phyloP scores from a whole-genome alignment of 2,888 invertebrate species.

The Tetramorium bicarinatum region DNA sequence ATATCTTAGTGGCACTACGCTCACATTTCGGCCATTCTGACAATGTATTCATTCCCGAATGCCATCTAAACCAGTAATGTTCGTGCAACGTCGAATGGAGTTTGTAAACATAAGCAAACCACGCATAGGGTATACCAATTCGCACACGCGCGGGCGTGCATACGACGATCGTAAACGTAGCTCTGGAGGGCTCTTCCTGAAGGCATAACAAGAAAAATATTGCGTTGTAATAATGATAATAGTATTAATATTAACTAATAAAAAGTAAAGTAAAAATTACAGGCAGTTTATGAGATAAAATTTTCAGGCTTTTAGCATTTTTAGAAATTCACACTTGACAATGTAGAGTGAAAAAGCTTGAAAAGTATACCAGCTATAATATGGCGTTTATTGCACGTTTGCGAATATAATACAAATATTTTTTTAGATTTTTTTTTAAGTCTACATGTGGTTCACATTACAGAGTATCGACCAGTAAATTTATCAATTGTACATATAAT shows the following conservation, averaged over 20 bases:
- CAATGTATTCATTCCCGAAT: slow-evolving; percentile 19
- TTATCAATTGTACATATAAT: not conserved
- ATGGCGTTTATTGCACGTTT: not conserved
- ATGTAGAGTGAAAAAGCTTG: not conserved
- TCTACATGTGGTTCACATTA: not conserved
- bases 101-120: slow-evolving; percentile 35
- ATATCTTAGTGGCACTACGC: not conserved
- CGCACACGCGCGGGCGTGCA: not conserved
- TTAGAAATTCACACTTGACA: not conserved
- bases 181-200: not conserved
- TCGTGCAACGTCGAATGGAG: not conserved
- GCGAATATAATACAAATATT: not conserved
- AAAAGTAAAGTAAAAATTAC: too few relatives aligned
- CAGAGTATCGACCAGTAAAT: not conserved
- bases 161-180: not conserved
- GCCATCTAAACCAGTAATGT: slow-evolving; percentile 16
- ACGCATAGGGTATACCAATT: not conserved
- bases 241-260: not conserved
- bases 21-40: slow-evolving; percentile 2
- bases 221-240: not conserved
- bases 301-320: not conserved
- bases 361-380: not conserved
- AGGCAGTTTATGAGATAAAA: not conserved
- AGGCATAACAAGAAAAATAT: slow-evolving; percentile 9
- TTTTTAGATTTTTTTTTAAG: not conserved